Conservation (phyloP, 2,113 vertebrate genomes). For the Gymnorhina tibicen region DNA sequence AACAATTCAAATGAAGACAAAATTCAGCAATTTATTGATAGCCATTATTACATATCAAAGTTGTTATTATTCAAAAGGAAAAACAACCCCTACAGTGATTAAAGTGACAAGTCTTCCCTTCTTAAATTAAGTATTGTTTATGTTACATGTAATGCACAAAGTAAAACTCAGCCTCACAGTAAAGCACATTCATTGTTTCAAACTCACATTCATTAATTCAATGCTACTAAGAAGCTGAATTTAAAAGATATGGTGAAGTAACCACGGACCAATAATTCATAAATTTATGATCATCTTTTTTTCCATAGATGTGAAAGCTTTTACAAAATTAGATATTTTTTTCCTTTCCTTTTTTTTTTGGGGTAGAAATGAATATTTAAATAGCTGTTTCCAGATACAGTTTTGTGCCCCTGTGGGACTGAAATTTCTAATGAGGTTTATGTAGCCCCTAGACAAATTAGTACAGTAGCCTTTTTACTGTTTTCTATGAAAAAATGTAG, state of each 20-base stretch:
- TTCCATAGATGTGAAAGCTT: background rate
- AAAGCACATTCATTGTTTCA: background rate
- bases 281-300: background rate
- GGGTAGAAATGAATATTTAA: conserved; percentile 58
- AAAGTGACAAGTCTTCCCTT: background rate
- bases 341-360: background rate
- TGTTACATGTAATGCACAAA: background rate
- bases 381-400: conserved; percentile 16
- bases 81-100: background rate
- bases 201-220: background rate
- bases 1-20: background rate
- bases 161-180: background rate
- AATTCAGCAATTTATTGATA: background rate
- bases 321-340: background rate
- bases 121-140: background rate
- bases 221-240: background rate
- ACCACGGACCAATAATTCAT: background rate
- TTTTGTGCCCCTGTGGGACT: conserved; percentile 27
- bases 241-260: background rate
- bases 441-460: conserved; percentile 53
- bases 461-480: background rate
- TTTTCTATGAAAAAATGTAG: conserved; percentile 48
- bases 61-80: background rate
- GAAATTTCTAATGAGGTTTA: conserved; percentile 58
- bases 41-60: background rate